Conservation (phyloP, 2,797 vertebrate species). For the Helarctos malayanus region DNA sequence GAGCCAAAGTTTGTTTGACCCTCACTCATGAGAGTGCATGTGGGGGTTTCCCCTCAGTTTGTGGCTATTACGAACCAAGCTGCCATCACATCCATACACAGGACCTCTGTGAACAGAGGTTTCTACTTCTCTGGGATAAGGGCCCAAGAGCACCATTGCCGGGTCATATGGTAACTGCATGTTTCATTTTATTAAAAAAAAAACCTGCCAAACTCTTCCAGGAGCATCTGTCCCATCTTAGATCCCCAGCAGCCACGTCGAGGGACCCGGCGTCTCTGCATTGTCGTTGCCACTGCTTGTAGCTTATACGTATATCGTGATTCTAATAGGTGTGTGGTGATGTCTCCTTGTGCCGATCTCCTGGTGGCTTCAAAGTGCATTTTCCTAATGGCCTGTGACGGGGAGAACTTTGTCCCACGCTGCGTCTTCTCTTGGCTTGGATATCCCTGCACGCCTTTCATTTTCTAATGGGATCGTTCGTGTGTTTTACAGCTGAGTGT, state of each 20-base stretch:
- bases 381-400: not conserved
- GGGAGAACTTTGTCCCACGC: accelerated
- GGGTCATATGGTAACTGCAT: accelerated
- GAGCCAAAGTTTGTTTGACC: not conserved
- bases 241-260: not conserved
- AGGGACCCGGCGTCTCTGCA: no score
- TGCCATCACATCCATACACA: not conserved
- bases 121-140: not conserved
- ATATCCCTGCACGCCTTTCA: not conserved
- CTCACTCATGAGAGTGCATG: not conserved
- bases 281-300: accelerated
- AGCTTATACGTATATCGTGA: not conserved
- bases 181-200: no score
- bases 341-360: accelerated
- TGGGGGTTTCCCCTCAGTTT: not conserved
- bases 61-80: not conserved
- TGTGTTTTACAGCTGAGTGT: not conserved
- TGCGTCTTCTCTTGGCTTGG: not conserved
- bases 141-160: not conserved
- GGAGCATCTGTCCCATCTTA: not conserved
- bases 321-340: accelerated
- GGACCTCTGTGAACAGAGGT: not conserved
- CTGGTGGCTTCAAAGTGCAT: not conserved
- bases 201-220: no score
- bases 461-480: not conserved